Conservation (phyloP, 2,113 vertebrate genomes). For the Gymnarchus niloticus region DNA sequence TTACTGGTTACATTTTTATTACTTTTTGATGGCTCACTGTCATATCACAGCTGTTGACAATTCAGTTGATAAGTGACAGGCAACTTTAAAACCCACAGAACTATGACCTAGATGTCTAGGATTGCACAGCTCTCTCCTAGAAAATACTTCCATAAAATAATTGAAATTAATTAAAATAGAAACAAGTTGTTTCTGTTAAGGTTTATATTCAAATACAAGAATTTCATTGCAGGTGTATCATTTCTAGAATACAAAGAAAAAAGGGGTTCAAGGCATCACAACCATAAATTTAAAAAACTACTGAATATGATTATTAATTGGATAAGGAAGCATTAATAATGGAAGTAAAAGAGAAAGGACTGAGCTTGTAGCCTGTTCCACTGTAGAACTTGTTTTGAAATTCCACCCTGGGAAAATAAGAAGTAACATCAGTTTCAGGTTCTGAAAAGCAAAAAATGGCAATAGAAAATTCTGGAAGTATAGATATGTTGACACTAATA, state of each 20-base stretch:
- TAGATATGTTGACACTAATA: no score
- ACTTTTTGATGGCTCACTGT: background rate
- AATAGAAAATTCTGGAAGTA: background rate
- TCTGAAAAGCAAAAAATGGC: background rate
- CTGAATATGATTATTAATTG: constrained; percentile 20
- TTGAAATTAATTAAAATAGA: constrained; percentile 10
- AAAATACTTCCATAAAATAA: background rate
- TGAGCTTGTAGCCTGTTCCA: constrained; percentile 61
- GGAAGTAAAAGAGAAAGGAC: constrained; percentile 59
- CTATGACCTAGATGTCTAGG: background rate
- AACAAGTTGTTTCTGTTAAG: background rate
- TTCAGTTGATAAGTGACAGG: background rate
- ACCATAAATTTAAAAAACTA: constrained; percentile 5
- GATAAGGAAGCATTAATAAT: constrained; percentile 44
- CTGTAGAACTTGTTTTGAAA: constrained; percentile 72
- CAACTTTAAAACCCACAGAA: constrained; percentile 4
- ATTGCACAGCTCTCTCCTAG: background rate
- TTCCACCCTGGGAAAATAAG: constrained; percentile 59
- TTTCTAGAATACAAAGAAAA: background rate
- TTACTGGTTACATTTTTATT: background rate
- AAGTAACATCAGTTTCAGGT: background rate
- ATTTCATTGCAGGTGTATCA: background rate
- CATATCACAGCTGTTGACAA: background rate
- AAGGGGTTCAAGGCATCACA: background rate
- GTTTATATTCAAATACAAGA: background rate